A percentile compares a stretch with the other conserved stretches of the same genome.
phyloP scores from a whole-genome alignment of 2,113 vertebrate species.

The Caracal caracal region DNA sequence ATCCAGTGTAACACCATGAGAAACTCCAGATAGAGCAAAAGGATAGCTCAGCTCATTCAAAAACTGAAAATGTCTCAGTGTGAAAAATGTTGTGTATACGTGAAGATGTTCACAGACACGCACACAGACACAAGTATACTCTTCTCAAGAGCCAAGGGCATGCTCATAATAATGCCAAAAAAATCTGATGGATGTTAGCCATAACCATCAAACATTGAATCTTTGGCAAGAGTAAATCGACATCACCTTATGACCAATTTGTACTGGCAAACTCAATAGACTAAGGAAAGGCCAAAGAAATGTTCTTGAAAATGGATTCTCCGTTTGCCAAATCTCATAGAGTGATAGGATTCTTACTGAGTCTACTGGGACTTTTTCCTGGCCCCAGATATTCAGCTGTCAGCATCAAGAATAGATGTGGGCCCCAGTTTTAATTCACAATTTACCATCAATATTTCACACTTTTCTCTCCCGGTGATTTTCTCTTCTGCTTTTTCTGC shows the following conservation, averaged over 20 bases:
- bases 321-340: neutral
- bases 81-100: neutral
- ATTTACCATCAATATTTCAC: neutral
- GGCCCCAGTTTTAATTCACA: neutral
- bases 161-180: neutral
- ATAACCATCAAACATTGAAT: neutral
- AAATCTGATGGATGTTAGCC: neutral
- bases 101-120: neutral
- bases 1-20: neutral
- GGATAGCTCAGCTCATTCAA: neutral
- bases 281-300: conserved; percentile 45
- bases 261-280: conserved; percentile 57
- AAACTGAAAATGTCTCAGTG: neutral
- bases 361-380: neutral
- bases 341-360: neutral
- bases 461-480: neutral
- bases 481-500: neutral
- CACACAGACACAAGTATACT: neutral
- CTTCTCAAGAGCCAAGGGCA: conserved; percentile 19
- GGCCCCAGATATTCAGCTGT: neutral
- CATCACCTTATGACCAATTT: conserved; percentile 38
- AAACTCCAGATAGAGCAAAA: conserved; percentile 42
- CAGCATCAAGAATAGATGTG: neutral
- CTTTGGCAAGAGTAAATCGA: conserved; percentile 29
- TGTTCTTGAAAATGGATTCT: conserved; percentile 45